These are phyloP conservation scores for Imbricaverruca yamaguchii DNA, from an alignment of 2,888 invertebrate species.

Conservation along the genomic window DNA sequence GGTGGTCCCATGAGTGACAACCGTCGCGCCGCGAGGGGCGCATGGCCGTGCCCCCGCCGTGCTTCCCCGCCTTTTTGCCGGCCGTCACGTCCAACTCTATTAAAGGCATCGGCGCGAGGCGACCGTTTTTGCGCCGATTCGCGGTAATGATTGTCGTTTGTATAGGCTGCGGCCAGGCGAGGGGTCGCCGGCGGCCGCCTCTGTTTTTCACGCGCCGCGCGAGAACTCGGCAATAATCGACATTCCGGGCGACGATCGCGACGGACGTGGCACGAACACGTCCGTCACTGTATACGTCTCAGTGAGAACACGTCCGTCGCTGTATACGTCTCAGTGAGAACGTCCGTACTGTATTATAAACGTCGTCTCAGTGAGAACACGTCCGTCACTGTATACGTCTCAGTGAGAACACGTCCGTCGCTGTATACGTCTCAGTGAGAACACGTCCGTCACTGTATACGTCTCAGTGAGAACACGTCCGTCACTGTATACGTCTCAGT, in stretches of 20 bases:
- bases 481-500: too few relatives aligned
- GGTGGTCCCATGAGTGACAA: slow-evolving; percentile 8
- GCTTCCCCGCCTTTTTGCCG: not conserved
- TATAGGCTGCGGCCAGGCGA: not conserved
- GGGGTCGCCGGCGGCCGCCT: not conserved
- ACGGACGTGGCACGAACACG: too few relatives aligned
- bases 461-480: too few relatives aligned
- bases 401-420: too few relatives aligned
- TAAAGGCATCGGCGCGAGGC: slow-evolving; percentile 14
- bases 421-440: too few relatives aligned
- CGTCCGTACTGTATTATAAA: too few relatives aligned
- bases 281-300: too few relatives aligned
- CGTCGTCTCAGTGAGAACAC: too few relatives aligned
- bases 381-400: too few relatives aligned
- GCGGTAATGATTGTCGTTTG: slow-evolving; percentile 18
- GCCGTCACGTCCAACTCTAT: slow-evolving; percentile 9
- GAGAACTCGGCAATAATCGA: not conserved
- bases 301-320: too few relatives aligned
- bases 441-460: too few relatives aligned
- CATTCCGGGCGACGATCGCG: not conserved
- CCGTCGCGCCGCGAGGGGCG: not conserved
- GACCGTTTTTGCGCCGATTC: not conserved
- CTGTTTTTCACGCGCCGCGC: not conserved
- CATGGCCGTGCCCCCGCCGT: not conserved
- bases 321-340: too few relatives aligned